These are phyloP conservation scores for Trididemnum miniatum DNA, from an alignment of 23 tunicate genomes.

Conservation along the genomic window DNA sequence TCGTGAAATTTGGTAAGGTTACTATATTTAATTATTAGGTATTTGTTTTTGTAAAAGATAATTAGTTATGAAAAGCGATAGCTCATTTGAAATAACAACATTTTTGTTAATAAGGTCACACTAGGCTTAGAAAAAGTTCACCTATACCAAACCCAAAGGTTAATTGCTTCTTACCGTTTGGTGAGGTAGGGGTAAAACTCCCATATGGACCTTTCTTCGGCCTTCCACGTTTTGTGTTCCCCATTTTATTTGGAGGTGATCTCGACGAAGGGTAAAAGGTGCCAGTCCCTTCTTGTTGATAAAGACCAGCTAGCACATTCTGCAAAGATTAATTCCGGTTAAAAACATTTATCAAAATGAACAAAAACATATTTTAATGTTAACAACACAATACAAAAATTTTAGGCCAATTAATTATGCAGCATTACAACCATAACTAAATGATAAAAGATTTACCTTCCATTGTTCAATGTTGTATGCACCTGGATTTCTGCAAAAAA, in stretches of 20 bases:
- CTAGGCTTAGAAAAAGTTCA: not conserved
- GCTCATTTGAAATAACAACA: too few species aligned
- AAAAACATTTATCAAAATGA: too few species aligned
- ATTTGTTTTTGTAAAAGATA: too few species aligned
- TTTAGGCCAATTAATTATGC: too few species aligned
- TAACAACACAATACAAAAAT: too few species aligned
- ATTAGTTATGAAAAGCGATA: too few species aligned
- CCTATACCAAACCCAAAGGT: not conserved
- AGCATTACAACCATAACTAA: too few species aligned
- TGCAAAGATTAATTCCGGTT: too few species aligned
- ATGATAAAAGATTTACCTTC: constrained; percentile 14
- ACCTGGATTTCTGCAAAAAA: not conserved
- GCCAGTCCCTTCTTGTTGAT: constrained; percentile 19
- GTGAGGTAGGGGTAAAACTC: constrained; percentile 18
- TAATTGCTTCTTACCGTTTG: constrained; percentile 1
- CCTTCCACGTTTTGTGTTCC: constrained; percentile 37
- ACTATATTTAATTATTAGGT: too few species aligned
- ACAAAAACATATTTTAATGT: too few species aligned
- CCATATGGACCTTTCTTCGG: constrained; percentile 64
- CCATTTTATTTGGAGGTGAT: constrained; percentile 4
- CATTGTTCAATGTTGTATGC: constrained; percentile 17
- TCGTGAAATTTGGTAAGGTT: too few species aligned
- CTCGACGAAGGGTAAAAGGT: not conserved
- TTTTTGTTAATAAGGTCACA: not conserved
- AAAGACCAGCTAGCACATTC: constrained; percentile 15